These are phyloP conservation scores for Chrysocyon brachyurus DNA, from an alignment of 2,797 vertebrate species.

Conservation along the genomic window DNA sequence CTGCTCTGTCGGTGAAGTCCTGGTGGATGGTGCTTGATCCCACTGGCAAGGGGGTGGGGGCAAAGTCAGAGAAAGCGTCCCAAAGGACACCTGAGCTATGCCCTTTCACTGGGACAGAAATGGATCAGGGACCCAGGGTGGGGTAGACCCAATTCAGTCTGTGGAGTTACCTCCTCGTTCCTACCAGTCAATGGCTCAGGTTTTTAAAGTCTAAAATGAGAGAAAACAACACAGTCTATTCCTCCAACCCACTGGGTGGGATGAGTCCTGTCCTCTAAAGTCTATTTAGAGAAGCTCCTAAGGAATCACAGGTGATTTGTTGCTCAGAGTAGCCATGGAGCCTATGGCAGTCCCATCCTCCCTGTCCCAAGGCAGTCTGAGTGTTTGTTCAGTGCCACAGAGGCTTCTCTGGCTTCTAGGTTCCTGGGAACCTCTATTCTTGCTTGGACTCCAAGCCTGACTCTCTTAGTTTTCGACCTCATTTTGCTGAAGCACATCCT, in stretches of 20 bases:
- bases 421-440: not conserved
- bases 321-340: not conserved
- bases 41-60: not conserved
- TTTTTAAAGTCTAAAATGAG: slow-evolving; percentile 50
- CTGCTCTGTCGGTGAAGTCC: not conserved
- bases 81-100: not conserved
- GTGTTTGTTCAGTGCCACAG: not conserved
- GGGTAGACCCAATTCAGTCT: not conserved
- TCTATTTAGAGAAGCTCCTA: not conserved
- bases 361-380: not conserved
- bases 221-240: slow-evolving; percentile 5
- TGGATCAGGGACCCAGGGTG: not conserved
- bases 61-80: not conserved
- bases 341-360: not conserved
- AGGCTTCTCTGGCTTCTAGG: not conserved
- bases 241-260: not conserved
- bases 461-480: not conserved
- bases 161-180: not conserved
- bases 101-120: slow-evolving; percentile 35
- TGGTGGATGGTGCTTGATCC: not conserved
- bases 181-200: not conserved
- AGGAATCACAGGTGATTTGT: not conserved
- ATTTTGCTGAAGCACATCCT: slow-evolving; percentile 18
- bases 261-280: not conserved
- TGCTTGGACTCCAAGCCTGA: not conserved